phyloP scores from a whole-genome alignment of 2,797 vertebrate species.

The Sebastolobus alascanus region DNA sequence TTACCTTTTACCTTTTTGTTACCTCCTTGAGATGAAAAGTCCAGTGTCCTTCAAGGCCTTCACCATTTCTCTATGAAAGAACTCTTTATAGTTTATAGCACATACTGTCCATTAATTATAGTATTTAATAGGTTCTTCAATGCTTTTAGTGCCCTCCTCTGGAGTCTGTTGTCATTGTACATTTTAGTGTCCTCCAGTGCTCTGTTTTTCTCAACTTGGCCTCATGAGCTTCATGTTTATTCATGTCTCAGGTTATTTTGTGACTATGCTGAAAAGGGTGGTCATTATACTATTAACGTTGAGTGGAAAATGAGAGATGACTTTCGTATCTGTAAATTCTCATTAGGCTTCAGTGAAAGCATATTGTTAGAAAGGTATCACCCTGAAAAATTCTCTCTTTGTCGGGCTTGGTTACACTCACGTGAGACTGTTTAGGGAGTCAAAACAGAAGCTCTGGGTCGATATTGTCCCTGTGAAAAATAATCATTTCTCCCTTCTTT shows the following conservation, averaged over 20 bases:
- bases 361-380: background rate
- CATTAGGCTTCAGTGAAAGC: background rate
- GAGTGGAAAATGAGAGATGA: background rate
- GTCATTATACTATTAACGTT: background rate
- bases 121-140: background rate
- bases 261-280: background rate
- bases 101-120: background rate
- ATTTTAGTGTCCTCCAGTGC: background rate
- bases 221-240: background rate
- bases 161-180: slow-evolving; percentile 57
- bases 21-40: background rate
- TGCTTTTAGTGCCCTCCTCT: slow-evolving; percentile 66
- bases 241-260: background rate
- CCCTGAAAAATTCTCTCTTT: background rate
- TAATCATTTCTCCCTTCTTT: slow-evolving; percentile 51
- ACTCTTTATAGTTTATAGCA: background rate
- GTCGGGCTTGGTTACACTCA: background rate
- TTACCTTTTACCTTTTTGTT: background rate
- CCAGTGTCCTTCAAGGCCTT: background rate
- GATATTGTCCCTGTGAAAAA: slow-evolving; percentile 18
- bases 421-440: background rate
- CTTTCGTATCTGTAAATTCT: background rate
- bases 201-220: background rate
- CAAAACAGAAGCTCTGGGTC: slow-evolving; percentile 12
- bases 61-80: background rate